Percentiles rank a stretch among this genome's conserved stretches.
Conservation (phyloP, 2,113 vertebrate species). For the Anhinga anhinga region DNA sequence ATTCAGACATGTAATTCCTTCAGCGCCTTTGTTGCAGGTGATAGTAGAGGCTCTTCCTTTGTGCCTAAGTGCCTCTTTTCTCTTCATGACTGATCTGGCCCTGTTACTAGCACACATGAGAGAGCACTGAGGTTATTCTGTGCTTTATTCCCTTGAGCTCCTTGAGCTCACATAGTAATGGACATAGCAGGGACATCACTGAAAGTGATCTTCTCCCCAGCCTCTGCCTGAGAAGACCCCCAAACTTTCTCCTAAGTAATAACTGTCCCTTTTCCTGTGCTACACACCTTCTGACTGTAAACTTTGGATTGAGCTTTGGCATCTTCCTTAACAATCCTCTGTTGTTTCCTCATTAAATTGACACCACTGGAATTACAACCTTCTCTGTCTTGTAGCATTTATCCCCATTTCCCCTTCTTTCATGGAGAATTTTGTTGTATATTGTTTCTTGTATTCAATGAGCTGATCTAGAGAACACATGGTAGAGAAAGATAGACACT, state of each 20-base stretch:
- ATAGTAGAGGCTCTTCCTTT: slow-evolving; percentile 44
- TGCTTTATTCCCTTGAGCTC: not conserved
- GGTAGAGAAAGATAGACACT: not conserved
- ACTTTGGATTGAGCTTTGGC: not conserved
- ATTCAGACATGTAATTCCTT: slow-evolving; percentile 54
- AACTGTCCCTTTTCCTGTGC: not conserved
- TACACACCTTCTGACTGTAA: not conserved
- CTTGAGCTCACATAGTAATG: not conserved
- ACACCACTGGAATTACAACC: not conserved
- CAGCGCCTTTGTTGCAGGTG: slow-evolving; percentile 58
- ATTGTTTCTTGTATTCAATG: not conserved
- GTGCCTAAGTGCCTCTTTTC: slow-evolving; percentile 13
- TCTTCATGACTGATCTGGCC: slow-evolving; percentile 1
- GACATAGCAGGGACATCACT: not conserved
- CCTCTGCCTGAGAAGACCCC: not conserved
- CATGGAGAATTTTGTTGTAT: not conserved
- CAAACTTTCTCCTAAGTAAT: not conserved
- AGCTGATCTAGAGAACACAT: not conserved
- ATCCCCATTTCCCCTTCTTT: not conserved
- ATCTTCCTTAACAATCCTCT: not conserved
- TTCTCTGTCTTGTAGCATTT: not conserved
- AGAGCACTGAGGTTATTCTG: not conserved
- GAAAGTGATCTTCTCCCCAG: not conserved
- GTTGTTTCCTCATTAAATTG: not conserved
- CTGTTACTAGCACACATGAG: not conserved